Evolutionary conservation across 1,140 invertebrate species (phyloP).

Genomic region (Ostrea denselamellosa): DNA sequence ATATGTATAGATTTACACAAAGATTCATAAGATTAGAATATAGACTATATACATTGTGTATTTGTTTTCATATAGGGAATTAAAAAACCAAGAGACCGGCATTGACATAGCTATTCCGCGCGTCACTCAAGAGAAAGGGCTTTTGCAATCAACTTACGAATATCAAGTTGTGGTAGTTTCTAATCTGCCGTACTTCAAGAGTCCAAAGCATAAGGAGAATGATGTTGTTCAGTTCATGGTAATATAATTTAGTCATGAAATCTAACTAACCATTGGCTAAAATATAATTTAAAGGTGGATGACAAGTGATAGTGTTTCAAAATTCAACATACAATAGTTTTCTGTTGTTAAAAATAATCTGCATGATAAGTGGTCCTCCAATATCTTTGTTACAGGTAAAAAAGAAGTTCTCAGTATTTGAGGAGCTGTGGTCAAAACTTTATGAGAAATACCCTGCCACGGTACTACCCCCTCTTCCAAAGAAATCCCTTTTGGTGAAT

Average conservation of each 20-base stretch:
- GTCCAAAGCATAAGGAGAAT: slow-evolving; percentile 71
- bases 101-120: slow-evolving; percentile 69
- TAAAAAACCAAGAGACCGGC: slow-evolving; percentile 73
- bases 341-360: not conserved
- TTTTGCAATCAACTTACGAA: slow-evolving; percentile 66
- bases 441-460: slow-evolving; percentile 65
- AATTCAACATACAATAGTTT: not conserved
- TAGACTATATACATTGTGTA: not conserved
- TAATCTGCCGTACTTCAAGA: slow-evolving; percentile 71
- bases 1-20: too few relatives aligned
- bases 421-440: slow-evolving; percentile 65
- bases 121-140: slow-evolving; percentile 65
- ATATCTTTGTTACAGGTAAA: slow-evolving; percentile 58
- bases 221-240: slow-evolving; percentile 75
- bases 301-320: not conserved
- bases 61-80: slow-evolving; percentile 58
- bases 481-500: slow-evolving; percentile 65
- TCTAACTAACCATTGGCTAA: not conserved
- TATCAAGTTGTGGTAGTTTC: slow-evolving; percentile 74
- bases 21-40: too few relatives aligned
- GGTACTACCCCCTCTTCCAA: slow-evolving; percentile 66
- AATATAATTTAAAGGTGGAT: not conserved
- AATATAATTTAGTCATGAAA: slow-evolving; percentile 38
- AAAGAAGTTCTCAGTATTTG: slow-evolving; percentile 71
- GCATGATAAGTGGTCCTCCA: too few relatives aligned